A percentile compares a stretch with the other conserved stretches of the same genome.
Evolutionary conservation across 2,113 vertebrate genomes (phyloP).

Genomic region (Pygoscelis antarcticus): DNA sequence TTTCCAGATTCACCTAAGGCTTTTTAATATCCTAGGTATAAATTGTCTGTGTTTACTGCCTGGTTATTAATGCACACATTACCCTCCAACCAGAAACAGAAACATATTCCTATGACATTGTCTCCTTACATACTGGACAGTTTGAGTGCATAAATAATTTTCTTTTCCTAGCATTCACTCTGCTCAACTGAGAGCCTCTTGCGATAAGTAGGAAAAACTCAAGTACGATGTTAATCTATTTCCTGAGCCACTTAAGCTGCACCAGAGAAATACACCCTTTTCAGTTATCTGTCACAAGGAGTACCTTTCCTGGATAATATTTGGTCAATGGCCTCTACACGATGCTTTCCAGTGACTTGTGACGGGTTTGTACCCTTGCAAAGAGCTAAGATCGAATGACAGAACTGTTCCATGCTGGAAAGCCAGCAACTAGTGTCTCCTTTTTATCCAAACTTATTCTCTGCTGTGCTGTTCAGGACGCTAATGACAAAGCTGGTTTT

Average conservation of each 20-base stretch:
- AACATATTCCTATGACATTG: background rate
- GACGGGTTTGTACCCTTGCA: background rate
- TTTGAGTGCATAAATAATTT: background rate
- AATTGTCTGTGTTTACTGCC: background rate
- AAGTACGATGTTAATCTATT: background rate
- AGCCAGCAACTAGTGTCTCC: background rate
- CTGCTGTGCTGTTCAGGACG: background rate
- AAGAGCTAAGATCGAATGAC: background rate
- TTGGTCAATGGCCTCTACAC: background rate
- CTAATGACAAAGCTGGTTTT: background rate
- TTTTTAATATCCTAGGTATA: background rate
- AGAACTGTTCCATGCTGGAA: background rate
- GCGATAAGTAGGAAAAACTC: background rate
- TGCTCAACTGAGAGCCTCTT: background rate
- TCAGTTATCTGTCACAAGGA: background rate
- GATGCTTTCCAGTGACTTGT: background rate
- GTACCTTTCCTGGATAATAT: background rate
- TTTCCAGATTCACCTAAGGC: background rate
- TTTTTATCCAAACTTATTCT: background rate
- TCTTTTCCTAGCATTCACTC: background rate
- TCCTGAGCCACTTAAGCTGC: background rate
- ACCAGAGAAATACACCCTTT: background rate
- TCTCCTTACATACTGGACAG: background rate
- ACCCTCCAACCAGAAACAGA: background rate
- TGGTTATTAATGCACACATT: background rate